A percentile compares a stretch with the other conserved stretches of the same genome.
phyloP scores from a whole-genome alignment of 2,797 vertebrate genomes.

The Lindbergichthys nudifrons region DNA sequence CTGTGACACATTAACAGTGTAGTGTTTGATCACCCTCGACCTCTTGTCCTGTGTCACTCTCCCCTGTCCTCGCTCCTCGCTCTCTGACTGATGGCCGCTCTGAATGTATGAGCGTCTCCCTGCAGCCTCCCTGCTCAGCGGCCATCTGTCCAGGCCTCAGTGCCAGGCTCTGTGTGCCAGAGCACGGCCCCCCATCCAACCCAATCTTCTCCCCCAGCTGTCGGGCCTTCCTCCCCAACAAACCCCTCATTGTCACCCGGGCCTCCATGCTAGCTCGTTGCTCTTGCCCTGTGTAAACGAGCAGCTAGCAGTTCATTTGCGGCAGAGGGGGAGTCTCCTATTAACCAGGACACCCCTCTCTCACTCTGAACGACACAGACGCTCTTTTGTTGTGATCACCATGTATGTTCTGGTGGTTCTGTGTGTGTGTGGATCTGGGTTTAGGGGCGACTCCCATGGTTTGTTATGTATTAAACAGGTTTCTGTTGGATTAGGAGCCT shows the following conservation, averaged over 20 bases:
- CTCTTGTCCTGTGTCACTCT: slow-evolving; percentile 7
- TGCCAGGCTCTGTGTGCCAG: slow-evolving; percentile 80
- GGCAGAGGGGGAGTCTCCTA: slow-evolving; percentile 55
- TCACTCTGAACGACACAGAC: slow-evolving; percentile 59
- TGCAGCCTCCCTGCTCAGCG: slow-evolving; percentile 73
- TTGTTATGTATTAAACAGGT: slow-evolving; percentile 45
- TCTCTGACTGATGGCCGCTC: slow-evolving; percentile 46
- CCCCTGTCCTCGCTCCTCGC: slow-evolving; percentile 17
- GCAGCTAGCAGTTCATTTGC: slow-evolving; percentile 58
- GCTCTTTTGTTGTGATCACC: slow-evolving; percentile 49
- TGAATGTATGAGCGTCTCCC: slow-evolving; percentile 69
- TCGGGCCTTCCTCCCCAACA: slow-evolving; percentile 77
- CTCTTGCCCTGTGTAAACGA: slow-evolving; percentile 65
- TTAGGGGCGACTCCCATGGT: slow-evolving; percentile 9
- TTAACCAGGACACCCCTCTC: slow-evolving; percentile 54
- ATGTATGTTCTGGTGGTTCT: slow-evolving; percentile 52
- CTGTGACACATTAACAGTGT: background rate
- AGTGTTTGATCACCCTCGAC: slow-evolving; percentile 8
- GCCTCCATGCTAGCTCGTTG: slow-evolving; percentile 47
- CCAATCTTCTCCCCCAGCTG: slow-evolving; percentile 73
- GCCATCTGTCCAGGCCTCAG: slow-evolving; percentile 80
- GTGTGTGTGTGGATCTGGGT: background rate
- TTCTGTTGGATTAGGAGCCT: slow-evolving; percentile 42
- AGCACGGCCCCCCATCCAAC: slow-evolving; percentile 63
- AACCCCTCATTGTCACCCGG: slow-evolving; percentile 76